A percentile compares a stretch with the other conserved stretches of the same genome.
Conservation (phyloP, 1,140 invertebrate genomes). For the Oedothorax gibbosus region DNA sequence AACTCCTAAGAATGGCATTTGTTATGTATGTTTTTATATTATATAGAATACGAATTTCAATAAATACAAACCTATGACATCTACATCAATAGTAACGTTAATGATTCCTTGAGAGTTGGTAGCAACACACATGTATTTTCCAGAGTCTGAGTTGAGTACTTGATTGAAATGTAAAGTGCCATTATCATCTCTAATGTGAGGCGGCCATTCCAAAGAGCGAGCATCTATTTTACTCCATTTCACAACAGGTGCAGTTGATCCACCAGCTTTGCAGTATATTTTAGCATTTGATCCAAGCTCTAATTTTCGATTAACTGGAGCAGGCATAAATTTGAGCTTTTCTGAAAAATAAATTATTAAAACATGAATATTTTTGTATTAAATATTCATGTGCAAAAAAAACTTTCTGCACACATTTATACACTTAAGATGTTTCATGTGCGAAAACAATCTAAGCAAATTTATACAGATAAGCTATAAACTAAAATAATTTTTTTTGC, state of each 20-base stretch:
- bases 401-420: too few relatives aligned
- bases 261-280: slow-evolving; percentile 86
- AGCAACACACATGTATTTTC: slow-evolving; percentile 76
- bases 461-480: too few relatives aligned
- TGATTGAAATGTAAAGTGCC: slow-evolving; percentile 86
- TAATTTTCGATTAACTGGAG: slow-evolving; percentile 82
- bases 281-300: slow-evolving; percentile 83
- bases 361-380: too few relatives aligned
- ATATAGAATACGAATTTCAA: not conserved
- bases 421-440: too few relatives aligned
- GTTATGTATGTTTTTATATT: too few relatives aligned
- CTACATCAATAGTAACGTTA: slow-evolving; percentile 85
- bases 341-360: slow-evolving; percentile 68
- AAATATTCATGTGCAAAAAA: too few relatives aligned
- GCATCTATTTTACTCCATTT: slow-evolving; percentile 82
- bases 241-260: slow-evolving; percentile 78
- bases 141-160: slow-evolving; percentile 81
- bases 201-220: slow-evolving; percentile 73
- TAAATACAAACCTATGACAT: slow-evolving; percentile 81
- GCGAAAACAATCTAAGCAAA: too few relatives aligned
- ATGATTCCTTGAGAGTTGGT: slow-evolving; percentile 83
- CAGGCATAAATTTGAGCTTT: slow-evolving; percentile 85
- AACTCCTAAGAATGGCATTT: too few relatives aligned
- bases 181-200: slow-evolving; percentile 82
- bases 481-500: too few relatives aligned